Conservation (phyloP, 2,797 vertebrate genomes). For the Danio tinwini region DNA sequence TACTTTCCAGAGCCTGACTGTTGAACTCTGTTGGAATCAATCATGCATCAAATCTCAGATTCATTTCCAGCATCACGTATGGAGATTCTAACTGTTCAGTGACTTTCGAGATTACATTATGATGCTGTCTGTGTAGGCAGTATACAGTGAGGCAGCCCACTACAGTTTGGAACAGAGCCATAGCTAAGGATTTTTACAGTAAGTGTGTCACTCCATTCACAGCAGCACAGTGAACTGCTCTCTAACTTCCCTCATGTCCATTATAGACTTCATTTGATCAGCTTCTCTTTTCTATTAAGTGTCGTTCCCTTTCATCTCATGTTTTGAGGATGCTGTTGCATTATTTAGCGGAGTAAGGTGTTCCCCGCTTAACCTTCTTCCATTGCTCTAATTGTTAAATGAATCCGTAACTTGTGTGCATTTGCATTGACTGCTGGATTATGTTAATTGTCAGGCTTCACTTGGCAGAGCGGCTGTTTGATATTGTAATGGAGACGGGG, state of each 20-base stretch:
- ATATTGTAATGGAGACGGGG: constrained; percentile 58
- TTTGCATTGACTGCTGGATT: constrained; percentile 57
- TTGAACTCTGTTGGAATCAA: background rate
- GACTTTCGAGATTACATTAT: background rate
- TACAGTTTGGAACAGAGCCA: background rate
- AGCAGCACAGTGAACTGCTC: background rate
- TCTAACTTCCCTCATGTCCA: background rate
- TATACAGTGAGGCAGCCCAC: background rate
- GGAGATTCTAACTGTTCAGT: background rate
- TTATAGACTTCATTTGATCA: background rate
- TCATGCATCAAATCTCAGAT: too few species aligned
- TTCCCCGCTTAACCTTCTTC: constrained; percentile 26
- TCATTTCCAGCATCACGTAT: too few species aligned
- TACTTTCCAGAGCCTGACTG: background rate
- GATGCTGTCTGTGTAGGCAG: background rate
- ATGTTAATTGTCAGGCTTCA: constrained; percentile 56
- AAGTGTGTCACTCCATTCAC: background rate
- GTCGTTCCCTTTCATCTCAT: background rate
- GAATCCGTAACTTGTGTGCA: constrained; percentile 56
- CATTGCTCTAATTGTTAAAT: constrained; percentile 58
- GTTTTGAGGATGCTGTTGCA: background rate
- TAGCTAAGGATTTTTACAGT: background rate
- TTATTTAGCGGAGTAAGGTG: background rate
- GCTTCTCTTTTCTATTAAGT: background rate
- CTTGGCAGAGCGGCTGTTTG: constrained; percentile 35